A percentile compares a stretch with the other conserved stretches of the same genome.
phyloP scores from a whole-genome alignment of 2,113 vertebrate genomes.

The Callipepla squamata region DNA sequence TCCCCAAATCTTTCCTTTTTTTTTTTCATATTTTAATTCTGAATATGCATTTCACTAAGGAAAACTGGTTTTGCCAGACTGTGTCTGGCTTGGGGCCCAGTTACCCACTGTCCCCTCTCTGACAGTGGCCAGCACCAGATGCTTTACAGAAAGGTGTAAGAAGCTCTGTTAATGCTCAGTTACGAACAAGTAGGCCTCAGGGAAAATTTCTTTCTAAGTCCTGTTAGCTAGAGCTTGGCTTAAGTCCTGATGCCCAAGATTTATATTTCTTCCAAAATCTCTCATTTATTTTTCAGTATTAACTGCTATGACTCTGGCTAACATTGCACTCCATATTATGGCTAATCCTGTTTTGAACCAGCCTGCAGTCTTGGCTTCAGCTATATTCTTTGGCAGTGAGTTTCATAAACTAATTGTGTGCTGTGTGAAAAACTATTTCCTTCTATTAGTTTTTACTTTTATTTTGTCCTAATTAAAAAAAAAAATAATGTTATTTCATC shows the following conservation, averaged over 20 bases:
- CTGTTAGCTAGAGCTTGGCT: constrained; percentile 14
- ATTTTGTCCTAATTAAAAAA: constrained; percentile 16
- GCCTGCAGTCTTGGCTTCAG: constrained; percentile 22
- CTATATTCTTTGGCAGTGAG: constrained; percentile 21
- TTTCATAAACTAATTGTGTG: constrained; percentile 8
- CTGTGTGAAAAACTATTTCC: constrained; percentile 28
- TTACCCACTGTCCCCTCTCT: not conserved
- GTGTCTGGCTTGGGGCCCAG: not conserved
- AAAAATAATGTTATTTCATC: constrained; percentile 19
- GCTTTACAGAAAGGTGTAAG: constrained; percentile 23
- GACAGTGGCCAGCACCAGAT: not conserved
- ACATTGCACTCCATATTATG: not conserved
- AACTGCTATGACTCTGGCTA: constrained; percentile 28
- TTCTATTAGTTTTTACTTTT: constrained; percentile 30
- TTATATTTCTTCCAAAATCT: constrained; percentile 25
- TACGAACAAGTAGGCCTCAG: not conserved
- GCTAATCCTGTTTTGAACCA: constrained; percentile 45
- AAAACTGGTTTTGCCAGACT: not conserved
- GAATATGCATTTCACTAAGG: not conserved
- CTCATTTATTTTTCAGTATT: constrained; percentile 49
- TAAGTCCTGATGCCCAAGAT: constrained; percentile 6
- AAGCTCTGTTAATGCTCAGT: not conserved
- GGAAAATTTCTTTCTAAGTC: constrained; percentile 11
- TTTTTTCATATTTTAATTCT: not conserved
- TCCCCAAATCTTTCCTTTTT: not conserved